Evolutionary conservation across 37 sponge, comb jelly and placozoan species (phyloP), one percentile per base, ranked within the genome.

Genomic region (Haliclona indistincta): DNA sequence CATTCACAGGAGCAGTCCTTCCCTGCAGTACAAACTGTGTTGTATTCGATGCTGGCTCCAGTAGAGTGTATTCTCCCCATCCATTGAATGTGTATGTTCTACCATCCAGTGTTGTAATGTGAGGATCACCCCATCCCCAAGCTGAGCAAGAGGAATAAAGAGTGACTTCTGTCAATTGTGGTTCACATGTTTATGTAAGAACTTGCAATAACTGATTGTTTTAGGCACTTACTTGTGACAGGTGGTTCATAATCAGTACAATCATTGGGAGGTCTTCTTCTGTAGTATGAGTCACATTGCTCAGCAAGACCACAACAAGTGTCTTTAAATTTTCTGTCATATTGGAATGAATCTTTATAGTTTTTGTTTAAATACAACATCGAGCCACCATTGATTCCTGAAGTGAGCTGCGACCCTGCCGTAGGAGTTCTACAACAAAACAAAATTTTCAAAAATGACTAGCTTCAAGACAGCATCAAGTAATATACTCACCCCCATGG

Each of bases 21-120:
- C 87, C 87, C 39, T 86, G 87, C 2, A 86, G 44, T 26, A 19
- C 13, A 39, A 86, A 80, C 10, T 56, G 25, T 23, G 11, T 33
- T 0, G 3, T 54, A 5, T 58, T 36, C 6, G n/a, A n/a, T n/a
- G n/a, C n/a, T n/a, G 13, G 17, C 38, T 38, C 47, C 15, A 87
- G 38, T 1, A 80, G 43, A 10, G 37, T 68, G 65, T 82, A 92
- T 55, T 79, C 85, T 25, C 93, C 93, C 39, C 63, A 29, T 1
- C 93, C 93, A 79, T 92, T 92, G 77, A 92, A 92, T 11, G 93
- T 92, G 40, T 92, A 92, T 43, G 1, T 30, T 0, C 38, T 5
- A 22, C 70, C 79, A 66, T 92, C 93, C 44, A 87, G 54, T 13
- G 93, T 86, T 8, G 55, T 82, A 13, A 92, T 35, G 67, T 92